Conservation (phyloP, 2,888 invertebrate genomes). For the Eupelmus urozonus region DNA sequence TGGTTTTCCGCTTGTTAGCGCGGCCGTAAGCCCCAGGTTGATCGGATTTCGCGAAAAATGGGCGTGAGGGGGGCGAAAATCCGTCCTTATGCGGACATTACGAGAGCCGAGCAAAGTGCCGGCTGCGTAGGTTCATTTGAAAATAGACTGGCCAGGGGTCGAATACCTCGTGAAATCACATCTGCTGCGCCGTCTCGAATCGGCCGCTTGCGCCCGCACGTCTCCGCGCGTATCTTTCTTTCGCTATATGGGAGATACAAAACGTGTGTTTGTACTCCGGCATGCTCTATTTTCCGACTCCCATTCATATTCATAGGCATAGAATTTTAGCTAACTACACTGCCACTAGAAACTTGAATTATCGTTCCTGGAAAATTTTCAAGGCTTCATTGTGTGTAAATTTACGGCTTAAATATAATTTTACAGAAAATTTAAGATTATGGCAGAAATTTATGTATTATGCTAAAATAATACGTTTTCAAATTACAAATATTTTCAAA, state of each 20-base stretch:
- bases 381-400: too few species aligned
- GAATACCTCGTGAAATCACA: constrained; percentile 50
- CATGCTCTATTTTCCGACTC: constrained; percentile 23
- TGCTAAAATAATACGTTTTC: too few species aligned
- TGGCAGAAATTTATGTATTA: too few species aligned
- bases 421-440: too few species aligned
- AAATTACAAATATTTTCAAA: too few species aligned
- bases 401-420: too few species aligned
- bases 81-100: constrained; percentile 23
- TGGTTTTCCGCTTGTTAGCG: constrained; percentile 11
- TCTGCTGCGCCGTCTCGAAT: constrained; percentile 25
- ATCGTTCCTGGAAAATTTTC: too few species aligned
- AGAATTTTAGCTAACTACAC: too few species aligned
- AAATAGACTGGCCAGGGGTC: constrained; percentile 54
- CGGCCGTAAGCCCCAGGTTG: not conserved
- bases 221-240: not conserved
- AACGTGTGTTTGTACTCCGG: not conserved
- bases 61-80: constrained; percentile 21
- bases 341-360: too few species aligned
- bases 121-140: constrained; percentile 36
- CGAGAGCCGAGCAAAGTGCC: not conserved
- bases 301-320: too few species aligned
- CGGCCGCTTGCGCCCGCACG: constrained; percentile 13
- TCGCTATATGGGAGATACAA: constrained; percentile 22
- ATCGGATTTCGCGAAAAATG: constrained; percentile 29